A percentile compares a stretch with the other conserved stretches of the same genome.
These are phyloP conservation scores for Raphicerus campestris DNA, from an alignment of 2,113 vertebrate genomes.

Conservation along the genomic window DNA sequence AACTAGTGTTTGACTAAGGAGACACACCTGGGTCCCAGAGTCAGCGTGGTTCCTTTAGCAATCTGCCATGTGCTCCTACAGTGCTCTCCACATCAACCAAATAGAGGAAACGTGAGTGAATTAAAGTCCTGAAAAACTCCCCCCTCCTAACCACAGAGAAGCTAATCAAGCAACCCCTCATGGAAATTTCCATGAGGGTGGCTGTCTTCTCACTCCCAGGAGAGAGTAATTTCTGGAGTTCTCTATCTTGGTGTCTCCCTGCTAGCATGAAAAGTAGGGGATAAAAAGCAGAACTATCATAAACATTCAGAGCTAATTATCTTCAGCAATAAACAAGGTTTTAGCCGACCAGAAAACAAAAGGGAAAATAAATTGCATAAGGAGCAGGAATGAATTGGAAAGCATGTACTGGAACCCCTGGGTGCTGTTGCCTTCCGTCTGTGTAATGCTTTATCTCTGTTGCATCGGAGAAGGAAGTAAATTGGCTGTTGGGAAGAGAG, in stretches of 20 bases:
- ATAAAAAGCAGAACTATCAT: conserved; percentile 9
- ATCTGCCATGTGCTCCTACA: not conserved
- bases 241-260: not conserved
- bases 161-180: not conserved
- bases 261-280: not conserved
- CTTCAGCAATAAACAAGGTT: not conserved
- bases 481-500: not conserved
- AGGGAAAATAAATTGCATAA: not conserved
- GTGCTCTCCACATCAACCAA: not conserved
- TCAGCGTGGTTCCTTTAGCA: not conserved
- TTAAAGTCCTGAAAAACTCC: not conserved
- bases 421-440: not conserved
- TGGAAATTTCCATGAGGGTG: not conserved
- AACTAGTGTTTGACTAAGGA: not conserved
- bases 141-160: not conserved
- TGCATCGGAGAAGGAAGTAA: not conserved
- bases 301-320: not conserved
- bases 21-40: not conserved
- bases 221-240: not conserved
- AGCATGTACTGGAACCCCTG: not conserved
- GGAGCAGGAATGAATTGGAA: not conserved
- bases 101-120: not conserved
- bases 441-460: not conserved
- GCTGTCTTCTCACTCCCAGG: not conserved
- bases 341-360: not conserved